A percentile compares a stretch with the other conserved stretches of the same genome.
phyloP scores from a whole-genome alignment of 1,140 invertebrate genomes.

The Apis cerana region DNA sequence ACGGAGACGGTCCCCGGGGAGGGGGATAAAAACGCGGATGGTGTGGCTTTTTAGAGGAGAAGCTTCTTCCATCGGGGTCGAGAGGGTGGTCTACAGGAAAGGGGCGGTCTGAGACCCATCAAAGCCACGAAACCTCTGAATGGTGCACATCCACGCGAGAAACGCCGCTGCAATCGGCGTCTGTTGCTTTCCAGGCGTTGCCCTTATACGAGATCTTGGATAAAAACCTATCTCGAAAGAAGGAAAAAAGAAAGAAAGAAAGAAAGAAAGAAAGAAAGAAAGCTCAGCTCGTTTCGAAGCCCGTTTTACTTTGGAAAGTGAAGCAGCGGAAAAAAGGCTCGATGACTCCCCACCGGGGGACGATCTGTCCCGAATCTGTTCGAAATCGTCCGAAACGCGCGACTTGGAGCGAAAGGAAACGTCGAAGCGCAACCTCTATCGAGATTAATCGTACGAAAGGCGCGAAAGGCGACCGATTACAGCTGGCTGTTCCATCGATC shows the following conservation, averaged over 20 bases:
- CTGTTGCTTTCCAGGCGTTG: constrained; percentile 68
- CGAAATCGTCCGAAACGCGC: not conserved
- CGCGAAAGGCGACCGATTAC: constrained; percentile 32
- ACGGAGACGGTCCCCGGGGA: constrained; percentile 34
- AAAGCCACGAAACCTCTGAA: constrained; percentile 74
- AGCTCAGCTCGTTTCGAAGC: not conserved
- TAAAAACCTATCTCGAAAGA: constrained; percentile 32
- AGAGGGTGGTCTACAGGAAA: constrained; percentile 71
- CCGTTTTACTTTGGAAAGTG: not conserved
- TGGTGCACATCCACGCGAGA: constrained; percentile 66
- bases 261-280: not conserved
- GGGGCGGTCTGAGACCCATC: constrained; percentile 76
- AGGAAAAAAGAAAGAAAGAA: not conserved
- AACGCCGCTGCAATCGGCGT: constrained; percentile 57
- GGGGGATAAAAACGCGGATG: constrained; percentile 56
- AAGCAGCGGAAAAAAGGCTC: too few species aligned
- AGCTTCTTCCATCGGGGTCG: constrained; percentile 45
- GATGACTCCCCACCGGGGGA: too few species aligned
- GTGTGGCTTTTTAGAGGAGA: constrained; percentile 60
- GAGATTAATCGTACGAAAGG: constrained; percentile 33
- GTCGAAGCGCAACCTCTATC: constrained; percentile 2
- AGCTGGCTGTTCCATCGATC: constrained; percentile 20
- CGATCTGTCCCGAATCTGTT: not conserved
- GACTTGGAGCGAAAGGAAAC: constrained; percentile 1
- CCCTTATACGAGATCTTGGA: constrained; percentile 59